These are phyloP conservation scores for Hyphantria cunea DNA, from an alignment of 1,140 invertebrate species.

Conservation along the genomic window DNA sequence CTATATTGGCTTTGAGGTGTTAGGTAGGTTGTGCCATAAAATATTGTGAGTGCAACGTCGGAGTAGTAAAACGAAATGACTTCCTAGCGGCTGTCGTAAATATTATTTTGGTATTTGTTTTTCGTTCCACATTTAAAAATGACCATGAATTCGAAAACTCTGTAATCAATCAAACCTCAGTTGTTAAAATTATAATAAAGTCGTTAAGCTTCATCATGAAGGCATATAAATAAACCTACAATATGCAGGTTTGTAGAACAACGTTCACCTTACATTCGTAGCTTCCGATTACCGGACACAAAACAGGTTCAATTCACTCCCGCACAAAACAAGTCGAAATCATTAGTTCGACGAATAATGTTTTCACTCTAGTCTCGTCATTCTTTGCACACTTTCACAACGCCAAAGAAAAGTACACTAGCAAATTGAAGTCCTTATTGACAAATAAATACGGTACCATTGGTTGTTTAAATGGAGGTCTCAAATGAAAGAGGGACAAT, in stretches of 20 bases:
- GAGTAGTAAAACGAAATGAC: constrained; percentile 10
- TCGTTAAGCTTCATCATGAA: constrained; percentile 35
- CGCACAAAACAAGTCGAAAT: constrained; percentile 56
- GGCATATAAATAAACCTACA: constrained; percentile 55
- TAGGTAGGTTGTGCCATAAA: background rate
- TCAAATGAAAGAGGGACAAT: constrained; percentile 48
- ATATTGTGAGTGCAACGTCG: constrained; percentile 1
- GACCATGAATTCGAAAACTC: constrained; percentile 24
- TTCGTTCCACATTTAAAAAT: constrained; percentile 14
- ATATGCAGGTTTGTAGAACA: constrained; percentile 72
- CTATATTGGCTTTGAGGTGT: background rate
- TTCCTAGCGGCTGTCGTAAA: constrained; percentile 7
- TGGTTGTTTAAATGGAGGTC: constrained; percentile 48
- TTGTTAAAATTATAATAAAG: constrained; percentile 29
- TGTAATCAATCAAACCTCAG: constrained; percentile 20
- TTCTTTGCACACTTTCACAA: constrained; percentile 68
- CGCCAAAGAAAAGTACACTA: constrained; percentile 68
- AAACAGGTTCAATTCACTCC: constrained; percentile 55
- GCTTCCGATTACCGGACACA: constrained; percentile 57
- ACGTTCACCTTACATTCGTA: constrained; percentile 63
- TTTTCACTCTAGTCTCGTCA: constrained; percentile 59
- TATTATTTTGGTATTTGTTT: constrained; percentile 11
- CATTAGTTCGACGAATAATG: constrained; percentile 53
- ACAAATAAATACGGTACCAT: constrained; percentile 53
- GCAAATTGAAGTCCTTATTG: constrained; percentile 67